A percentile compares a stretch with the other conserved stretches of the same genome.
These are phyloP conservation scores for Paragorgia papillata DNA, from an alignment of 92 coral and sea anemone species.

Conservation along the genomic window DNA sequence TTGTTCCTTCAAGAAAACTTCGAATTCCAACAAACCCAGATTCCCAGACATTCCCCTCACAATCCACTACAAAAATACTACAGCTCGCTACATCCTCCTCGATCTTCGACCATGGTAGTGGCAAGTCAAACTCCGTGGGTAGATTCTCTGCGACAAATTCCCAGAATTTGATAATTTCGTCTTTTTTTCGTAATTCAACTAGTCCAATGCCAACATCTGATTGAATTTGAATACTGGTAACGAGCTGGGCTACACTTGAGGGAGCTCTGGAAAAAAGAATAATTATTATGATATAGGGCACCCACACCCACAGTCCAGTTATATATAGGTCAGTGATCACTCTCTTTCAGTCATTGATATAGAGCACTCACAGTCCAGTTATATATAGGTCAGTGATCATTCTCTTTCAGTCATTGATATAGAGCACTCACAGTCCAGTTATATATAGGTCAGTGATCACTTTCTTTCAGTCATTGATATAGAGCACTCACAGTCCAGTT, in stretches of 20 bases:
- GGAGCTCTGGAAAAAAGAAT: constrained; percentile 28
- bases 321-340: no score
- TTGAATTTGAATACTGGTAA: not conserved
- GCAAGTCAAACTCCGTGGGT: constrained; percentile 60
- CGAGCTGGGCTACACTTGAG: not conserved
- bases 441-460: no score
- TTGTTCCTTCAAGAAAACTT: not conserved
- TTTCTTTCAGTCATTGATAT: no score
- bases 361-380: no score
- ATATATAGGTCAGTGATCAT: no score
- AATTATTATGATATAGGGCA: no score
- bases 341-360: no score
- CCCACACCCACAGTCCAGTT: no score
- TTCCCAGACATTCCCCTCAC: constrained; percentile 68
- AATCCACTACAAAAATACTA: constrained; percentile 67
- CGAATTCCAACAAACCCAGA: constrained; percentile 41
- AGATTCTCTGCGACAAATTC: constrained; percentile 76
- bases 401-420: no score
- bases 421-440: no score
- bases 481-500: no score
- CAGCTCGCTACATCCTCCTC: constrained; percentile 61
- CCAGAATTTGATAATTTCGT: constrained; percentile 83
- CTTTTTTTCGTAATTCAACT: constrained; percentile 75
- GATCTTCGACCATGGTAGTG: constrained; percentile 41
- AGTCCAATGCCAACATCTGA: constrained; percentile 67